These are phyloP conservation scores for Pyrrhosoma nymphula DNA, from an alignment of 2,888 invertebrate genomes.

Conservation along the genomic window DNA sequence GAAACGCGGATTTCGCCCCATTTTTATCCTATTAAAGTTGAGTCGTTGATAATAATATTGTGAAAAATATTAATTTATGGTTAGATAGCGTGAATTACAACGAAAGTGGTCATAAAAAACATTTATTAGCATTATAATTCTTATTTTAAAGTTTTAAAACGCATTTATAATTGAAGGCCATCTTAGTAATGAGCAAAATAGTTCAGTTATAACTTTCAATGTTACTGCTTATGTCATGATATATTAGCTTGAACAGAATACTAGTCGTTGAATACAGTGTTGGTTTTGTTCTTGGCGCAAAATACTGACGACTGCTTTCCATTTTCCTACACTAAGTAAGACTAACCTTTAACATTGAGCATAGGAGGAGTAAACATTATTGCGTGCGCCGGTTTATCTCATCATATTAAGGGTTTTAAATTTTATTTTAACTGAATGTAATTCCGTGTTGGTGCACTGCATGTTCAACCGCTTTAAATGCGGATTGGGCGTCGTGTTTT, in stretches of 20 bases:
- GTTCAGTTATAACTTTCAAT: no score
- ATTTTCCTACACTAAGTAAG: background rate
- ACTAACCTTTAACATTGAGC: background rate
- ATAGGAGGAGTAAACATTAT: background rate
- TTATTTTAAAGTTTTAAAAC: no score
- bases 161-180: no score
- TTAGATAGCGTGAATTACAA: no score
- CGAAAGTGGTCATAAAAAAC: no score
- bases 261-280: background rate
- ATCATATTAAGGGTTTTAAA: background rate
- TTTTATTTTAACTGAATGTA: background rate
- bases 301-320: background rate
- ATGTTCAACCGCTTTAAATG: background rate
- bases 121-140: no score
- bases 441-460: background rate
- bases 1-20: no score
- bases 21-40: no score
- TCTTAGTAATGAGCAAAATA: no score
- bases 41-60: no score
- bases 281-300: background rate
- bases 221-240: background rate
- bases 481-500: background rate
- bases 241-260: background rate
- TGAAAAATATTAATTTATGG: no score
- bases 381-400: background rate